Base-by-base conservation (phyloP, 2,113 vertebrate species). In the Zootoca vivipara region DNA sequence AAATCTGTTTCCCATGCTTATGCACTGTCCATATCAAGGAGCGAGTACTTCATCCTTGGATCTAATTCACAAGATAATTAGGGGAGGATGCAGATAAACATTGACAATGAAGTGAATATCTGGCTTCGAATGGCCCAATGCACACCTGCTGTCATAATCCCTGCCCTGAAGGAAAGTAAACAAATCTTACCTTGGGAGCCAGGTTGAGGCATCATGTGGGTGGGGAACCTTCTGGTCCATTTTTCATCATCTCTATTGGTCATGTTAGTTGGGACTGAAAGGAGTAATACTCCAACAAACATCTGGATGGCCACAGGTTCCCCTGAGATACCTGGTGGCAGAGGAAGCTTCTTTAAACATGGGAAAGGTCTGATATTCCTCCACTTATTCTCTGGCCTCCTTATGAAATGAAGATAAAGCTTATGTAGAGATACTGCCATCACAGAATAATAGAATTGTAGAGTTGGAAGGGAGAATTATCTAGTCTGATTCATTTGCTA, bases 1-100 rank as follows among this genome's bases (percentile, higher is more conserved):
- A 46, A 30, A 0, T 3, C 0, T 15, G 35, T 2, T 80, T 58
- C 3, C 56, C 33, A 12, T 20, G 15, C 7, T 24, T n/a, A 20
- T 35, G 3, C n/a, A 35, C n/a, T 33, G 13, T 81, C 20, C 10
- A 24, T 64, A 62, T 35, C 13, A n/a, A 12, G 42, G 26, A 2
- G 42, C 28, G 46, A 35, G 26, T 30, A 62, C 5, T 64, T 64
- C 56, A 30, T 26, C 16, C 77, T 52, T 78, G 15, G 42, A n/a
- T 28, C 42, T 78, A 46, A 30, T 52, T 78, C 42, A 30, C 15
- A 28, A 5, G 26, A 78, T 78, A 78, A 52, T 18, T 78, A 78
- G 13, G 67, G 42, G 77, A n/a, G 28, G 75, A 78, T 78, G 30
- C 13, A 30, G 75, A 78, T 78, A 46, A 52, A 13, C 38, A 42